Percentiles rank a stretch among this genome's conserved stretches.
Evolutionary conservation across 2,888 invertebrate genomes (phyloP).

Genomic region (Allolobophora icterica): DNA sequence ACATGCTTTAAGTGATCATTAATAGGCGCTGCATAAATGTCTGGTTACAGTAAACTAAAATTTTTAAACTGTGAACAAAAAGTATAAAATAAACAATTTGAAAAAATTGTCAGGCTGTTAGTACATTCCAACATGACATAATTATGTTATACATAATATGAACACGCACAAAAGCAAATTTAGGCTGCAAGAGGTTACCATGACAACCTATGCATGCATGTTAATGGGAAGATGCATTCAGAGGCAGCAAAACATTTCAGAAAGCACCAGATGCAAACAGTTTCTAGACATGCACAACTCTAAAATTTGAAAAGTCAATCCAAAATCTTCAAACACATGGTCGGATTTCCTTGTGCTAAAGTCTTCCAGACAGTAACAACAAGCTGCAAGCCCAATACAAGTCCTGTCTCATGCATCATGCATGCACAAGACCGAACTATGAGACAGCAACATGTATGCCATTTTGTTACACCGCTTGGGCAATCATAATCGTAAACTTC

Average conservation of each 20-base stretch:
- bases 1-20: background rate
- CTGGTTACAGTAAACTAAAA: background rate
- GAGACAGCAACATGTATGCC: background rate
- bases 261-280: background rate
- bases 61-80: background rate
- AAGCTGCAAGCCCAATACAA: background rate
- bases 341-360: background rate
- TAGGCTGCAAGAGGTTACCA: background rate
- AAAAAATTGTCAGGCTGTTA: background rate
- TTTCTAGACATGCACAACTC: background rate
- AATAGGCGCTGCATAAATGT: background rate
- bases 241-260: background rate
- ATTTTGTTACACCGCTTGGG: background rate
- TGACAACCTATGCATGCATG: background rate
- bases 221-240: background rate
- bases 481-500: too few relatives aligned
- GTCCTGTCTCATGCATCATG: too few relatives aligned
- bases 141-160: background rate
- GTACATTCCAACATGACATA: background rate
- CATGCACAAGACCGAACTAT: background rate
- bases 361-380: background rate
- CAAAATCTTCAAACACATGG: background rate
- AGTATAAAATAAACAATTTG: background rate
- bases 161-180: background rate
- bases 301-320: background rate